Percentiles rank a stretch among this genome's conserved stretches.
These are phyloP conservation scores for Synanthedon formicaeformis DNA, from an alignment of 2,888 invertebrate species.

Conservation along the genomic window DNA sequence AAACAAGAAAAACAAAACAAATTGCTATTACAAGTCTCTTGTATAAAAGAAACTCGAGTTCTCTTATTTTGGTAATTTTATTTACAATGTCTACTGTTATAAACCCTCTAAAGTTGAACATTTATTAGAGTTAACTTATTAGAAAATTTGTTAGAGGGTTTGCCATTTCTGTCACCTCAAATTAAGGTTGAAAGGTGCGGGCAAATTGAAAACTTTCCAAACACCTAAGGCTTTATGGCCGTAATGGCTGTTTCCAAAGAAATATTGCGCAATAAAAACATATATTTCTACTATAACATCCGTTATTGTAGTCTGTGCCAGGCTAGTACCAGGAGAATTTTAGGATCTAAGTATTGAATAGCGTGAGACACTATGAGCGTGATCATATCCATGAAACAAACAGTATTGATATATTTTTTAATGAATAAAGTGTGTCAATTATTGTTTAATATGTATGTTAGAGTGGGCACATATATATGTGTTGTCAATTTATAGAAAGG, in stretches of 20 bases:
- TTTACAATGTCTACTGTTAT: too few relatives aligned
- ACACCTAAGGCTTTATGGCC: not conserved
- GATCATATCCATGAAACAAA: slow-evolving; percentile 17
- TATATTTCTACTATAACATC: slow-evolving; percentile 1
- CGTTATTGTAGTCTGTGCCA: slow-evolving; percentile 12
- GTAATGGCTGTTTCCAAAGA: not conserved
- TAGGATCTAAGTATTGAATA: slow-evolving; percentile 23
- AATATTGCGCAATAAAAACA: not conserved
- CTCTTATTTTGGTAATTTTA: too few relatives aligned
- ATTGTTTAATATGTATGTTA: too few relatives aligned
- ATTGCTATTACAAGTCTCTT: too few relatives aligned
- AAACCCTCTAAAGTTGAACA: too few relatives aligned
- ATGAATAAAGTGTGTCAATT: not conserved
- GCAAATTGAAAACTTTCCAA: not conserved
- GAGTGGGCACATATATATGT: too few relatives aligned
- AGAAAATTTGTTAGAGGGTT: not conserved
- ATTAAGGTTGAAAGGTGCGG: not conserved
- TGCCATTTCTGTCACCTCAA: not conserved
- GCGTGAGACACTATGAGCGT: slow-evolving; percentile 28
- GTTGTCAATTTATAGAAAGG: too few relatives aligned
- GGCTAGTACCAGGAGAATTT: slow-evolving; percentile 31
- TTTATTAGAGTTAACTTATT: too few relatives aligned
- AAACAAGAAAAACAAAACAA: too few relatives aligned
- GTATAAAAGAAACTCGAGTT: too few relatives aligned
- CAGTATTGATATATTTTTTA: slow-evolving; percentile 1